Percentiles rank a stretch among this genome's conserved stretches.
Conservation (phyloP, 2,797 vertebrate species). For the Muraenolepis orangiensis region DNA sequence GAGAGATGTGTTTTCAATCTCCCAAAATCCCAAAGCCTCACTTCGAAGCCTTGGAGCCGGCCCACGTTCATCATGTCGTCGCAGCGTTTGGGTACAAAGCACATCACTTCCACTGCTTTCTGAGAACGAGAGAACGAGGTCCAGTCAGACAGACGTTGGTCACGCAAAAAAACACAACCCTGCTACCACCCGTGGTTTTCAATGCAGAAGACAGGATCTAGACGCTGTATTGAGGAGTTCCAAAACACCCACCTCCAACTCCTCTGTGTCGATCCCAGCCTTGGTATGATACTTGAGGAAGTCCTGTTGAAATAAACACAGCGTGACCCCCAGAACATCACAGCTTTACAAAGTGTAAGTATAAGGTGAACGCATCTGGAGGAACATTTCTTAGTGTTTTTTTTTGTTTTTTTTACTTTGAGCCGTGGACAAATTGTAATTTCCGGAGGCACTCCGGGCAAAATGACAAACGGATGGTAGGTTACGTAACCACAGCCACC, state of each 20-base stretch:
- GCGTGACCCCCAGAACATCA: slow-evolving; percentile 49
- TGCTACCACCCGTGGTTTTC: neutral
- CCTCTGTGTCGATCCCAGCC: slow-evolving; percentile 84
- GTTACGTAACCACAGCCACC: slow-evolving; percentile 51
- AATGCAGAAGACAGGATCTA: slow-evolving; percentile 6
- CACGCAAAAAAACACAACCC: neutral
- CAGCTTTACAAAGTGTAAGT: slow-evolving; percentile 44
- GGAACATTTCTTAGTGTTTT: slow-evolving; percentile 43
- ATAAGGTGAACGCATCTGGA: slow-evolving; percentile 55
- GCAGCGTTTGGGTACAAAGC: slow-evolving; percentile 91
- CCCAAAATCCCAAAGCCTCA: slow-evolving; percentile 48
- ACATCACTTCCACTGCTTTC: slow-evolving; percentile 94
- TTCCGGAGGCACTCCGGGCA: slow-evolving; percentile 31
- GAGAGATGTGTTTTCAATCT: slow-evolving; percentile 23
- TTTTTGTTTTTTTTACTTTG: slow-evolving; percentile 3
- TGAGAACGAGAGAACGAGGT: slow-evolving; percentile 45
- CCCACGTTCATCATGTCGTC: slow-evolving; percentile 97
- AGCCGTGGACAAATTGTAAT: slow-evolving; percentile 45
- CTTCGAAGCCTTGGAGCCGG: slow-evolving; percentile 91
- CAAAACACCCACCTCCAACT: slow-evolving; percentile 80
- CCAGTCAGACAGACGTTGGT: neutral
- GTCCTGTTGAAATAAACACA: slow-evolving; percentile 79
- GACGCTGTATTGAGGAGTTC: neutral
- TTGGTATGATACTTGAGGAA: slow-evolving; percentile 90
- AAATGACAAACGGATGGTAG: slow-evolving; percentile 19